A percentile compares a stretch with the other conserved stretches of the same genome.
Conservation (phyloP, 1,140 invertebrate genomes). For the Leptopilina boulardi region DNA sequence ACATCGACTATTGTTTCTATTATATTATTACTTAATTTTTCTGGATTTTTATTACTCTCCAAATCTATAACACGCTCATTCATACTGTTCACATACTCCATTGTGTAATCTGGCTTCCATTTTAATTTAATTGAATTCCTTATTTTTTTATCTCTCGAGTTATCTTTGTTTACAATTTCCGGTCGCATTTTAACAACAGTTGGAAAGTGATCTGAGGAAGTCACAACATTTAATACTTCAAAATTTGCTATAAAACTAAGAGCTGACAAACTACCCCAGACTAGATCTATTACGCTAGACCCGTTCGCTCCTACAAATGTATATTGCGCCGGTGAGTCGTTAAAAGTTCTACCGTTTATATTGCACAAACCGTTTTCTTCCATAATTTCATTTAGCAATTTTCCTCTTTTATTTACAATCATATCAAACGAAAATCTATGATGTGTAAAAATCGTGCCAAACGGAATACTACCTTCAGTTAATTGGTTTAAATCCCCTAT, state of each 20-base stretch:
- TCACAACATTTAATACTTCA: background rate
- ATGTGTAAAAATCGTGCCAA: background rate
- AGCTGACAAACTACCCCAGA: background rate
- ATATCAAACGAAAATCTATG: background rate
- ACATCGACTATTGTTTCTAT: background rate
- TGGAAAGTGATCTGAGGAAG: background rate
- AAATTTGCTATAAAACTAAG: background rate
- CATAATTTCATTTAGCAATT: background rate
- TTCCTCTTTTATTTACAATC: background rate
- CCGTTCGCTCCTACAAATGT: background rate
- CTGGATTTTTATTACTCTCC: background rate
- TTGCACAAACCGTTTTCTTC: background rate
- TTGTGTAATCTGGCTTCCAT: background rate
- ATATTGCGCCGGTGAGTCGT: background rate
- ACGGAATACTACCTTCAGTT: background rate
- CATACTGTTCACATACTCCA: background rate
- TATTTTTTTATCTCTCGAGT: background rate
- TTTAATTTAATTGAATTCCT: background rate
- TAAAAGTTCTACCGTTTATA: background rate
- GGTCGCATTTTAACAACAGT: background rate
- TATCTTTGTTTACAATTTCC: background rate
- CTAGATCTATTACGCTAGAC: background rate
- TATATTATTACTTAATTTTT: background rate
- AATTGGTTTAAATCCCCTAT: background rate
- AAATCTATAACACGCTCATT: background rate